phyloP scores from a whole-genome alignment of 2,888 invertebrate genomes.

The Syritta pipiens region DNA sequence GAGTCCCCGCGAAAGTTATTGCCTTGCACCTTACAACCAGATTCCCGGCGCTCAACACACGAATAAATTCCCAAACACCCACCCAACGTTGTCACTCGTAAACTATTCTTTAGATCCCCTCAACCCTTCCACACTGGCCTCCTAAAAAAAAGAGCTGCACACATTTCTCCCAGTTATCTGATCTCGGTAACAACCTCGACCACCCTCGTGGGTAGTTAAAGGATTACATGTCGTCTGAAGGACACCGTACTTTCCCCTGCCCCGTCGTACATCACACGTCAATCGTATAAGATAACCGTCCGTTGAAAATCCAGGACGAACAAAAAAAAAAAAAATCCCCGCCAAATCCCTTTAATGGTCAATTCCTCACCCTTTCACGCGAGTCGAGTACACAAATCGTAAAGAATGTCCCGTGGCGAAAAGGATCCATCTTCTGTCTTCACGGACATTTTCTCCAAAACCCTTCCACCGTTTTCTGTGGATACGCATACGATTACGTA shows the following conservation, averaged over 20 bases:
- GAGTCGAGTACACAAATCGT: slow-evolving; percentile 72
- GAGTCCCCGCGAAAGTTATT: too few relatives aligned
- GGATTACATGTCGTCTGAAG: slow-evolving; percentile 39
- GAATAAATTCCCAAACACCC: neutral
- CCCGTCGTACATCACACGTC: slow-evolving; percentile 58
- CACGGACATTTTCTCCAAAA: neutral
- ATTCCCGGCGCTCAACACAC: too few relatives aligned
- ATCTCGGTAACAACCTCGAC: slow-evolving; percentile 30
- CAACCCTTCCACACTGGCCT: neutral
- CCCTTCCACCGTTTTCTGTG: slow-evolving; percentile 23
- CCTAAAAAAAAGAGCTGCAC: too few relatives aligned
- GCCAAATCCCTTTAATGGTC: slow-evolving; percentile 67
- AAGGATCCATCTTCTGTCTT: slow-evolving; percentile 73
- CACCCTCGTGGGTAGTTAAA: slow-evolving; percentile 51
- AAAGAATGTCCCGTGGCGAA: slow-evolving; percentile 79
- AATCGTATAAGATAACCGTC: slow-evolving; percentile 39
- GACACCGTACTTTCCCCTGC: slow-evolving; percentile 10
- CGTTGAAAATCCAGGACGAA: slow-evolving; percentile 39
- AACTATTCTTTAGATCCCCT: slow-evolving; percentile 4
- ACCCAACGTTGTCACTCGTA: too few relatives aligned
- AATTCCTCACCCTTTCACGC: slow-evolving; percentile 53
- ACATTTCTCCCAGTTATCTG: slow-evolving; percentile 38
- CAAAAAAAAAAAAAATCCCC: slow-evolving; percentile 53
- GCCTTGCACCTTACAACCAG: too few relatives aligned
- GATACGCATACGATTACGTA: neutral